Evolutionary conservation across 1,140 invertebrate species (phyloP), one percentile per base, ranked within the genome.

Genomic region (Lutraria rhynchaena): DNA sequence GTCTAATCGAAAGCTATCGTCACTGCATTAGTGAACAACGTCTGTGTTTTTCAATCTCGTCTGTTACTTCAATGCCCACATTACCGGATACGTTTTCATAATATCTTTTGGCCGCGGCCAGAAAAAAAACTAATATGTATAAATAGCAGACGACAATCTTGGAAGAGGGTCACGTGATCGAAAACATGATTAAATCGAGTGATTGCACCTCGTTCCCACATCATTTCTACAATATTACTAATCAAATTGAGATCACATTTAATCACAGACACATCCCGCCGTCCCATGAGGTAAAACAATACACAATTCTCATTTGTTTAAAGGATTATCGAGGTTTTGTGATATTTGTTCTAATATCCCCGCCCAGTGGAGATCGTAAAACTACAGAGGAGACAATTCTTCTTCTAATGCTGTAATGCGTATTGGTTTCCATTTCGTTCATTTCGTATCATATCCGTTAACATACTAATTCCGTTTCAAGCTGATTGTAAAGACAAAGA

Each of bases 201-300:
- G 49, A 70, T 49, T 53, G 67, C 49, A 27, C 29, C 67, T 70
- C 67, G 44, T 70, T 70, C 49, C 17, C 67, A 70, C 29, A 70
- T 71, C 69, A 71, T 57, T 71, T 57, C 69, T 46, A 71, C 44
- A 29, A 57, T 57, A 57, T 55, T 57, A 41, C 69, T 71, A 71
- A 71, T 71, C 69, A 55, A 71, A 71, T 71, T 71, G 69, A 33
- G 49, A 57, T 71, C 69, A 33, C 49, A 71, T 71, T 71, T 71
- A 71, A 71, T 71, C 69, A 71, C 44, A 67, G 63, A 67, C 63
- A 67, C 63, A 67, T 67, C 44, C 63, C 7, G 63, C 24, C 15
- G 63, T 67, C 63, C 63, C 63, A 67, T 0, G 63, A 22, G 63
- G 44, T 67, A 67, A 67, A 67, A 67, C 63, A 67, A 67, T 67